Evolutionary conservation across 2,797 vertebrate genomes (phyloP), one percentile per base, ranked within the genome.

Genomic region (Hyperoplus lanceolatus): DNA sequence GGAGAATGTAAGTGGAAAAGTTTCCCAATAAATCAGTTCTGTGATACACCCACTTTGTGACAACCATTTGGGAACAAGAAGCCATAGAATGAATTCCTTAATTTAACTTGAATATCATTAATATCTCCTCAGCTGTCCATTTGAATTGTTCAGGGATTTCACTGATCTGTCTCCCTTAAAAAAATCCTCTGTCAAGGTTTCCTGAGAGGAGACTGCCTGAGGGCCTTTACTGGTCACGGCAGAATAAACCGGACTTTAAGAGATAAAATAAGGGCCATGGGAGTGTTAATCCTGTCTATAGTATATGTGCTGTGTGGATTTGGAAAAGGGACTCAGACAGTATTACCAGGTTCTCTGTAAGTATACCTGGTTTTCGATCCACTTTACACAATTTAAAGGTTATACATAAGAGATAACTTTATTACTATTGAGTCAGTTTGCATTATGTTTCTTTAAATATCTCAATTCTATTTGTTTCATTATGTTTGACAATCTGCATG

Each of bases 201-300:
- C 39, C 39, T 21, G 55, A 77, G 43, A 49, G 48, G 41, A 69
- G 50, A 76, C 14, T 43, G 7, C 14, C 68, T 81, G 51, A 73
- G 56, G 63, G 77, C 57, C 51, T 16, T 58, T 62, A 7, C 81
- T 59, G 69, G 56, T 84, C 80, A 71, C 0, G 55, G 81, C 79
- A 80, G 80, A 87, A 61, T 39, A 66, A 63, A 57, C 36, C 55
- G 57, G 73, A 60, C 77, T 69, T 66, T 46, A 68, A 67, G 67
- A 84, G 81, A 77, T 71, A 62, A 79, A 82, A 57, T 70, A 70
- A 59, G 45, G 70, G 56, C 50, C 50, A n/a, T 11, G 83, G 73
- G 75, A 84, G 39, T 56, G 77, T 71, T 82, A 71, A 77, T 76
- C 55, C 63, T 60, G 64, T 76, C 54, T 41, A 15, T 53, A 29